Base-by-base conservation (phyloP, 2,888 invertebrate species). In the Thera britannica region DNA sequence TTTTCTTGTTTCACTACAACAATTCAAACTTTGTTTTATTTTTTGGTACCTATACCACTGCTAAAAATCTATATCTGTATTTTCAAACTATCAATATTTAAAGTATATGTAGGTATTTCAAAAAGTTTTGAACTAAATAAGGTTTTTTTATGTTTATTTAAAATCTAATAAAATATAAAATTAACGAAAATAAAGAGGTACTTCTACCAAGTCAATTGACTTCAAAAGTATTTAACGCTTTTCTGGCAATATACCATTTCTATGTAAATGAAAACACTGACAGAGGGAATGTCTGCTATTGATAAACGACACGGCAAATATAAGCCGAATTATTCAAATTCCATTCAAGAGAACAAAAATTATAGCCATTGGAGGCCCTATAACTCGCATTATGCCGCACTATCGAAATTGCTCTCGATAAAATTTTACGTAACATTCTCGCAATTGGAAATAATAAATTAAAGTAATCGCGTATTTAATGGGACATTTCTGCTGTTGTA, bases 371-470 rank as follows among this genome's bases (percentile, higher is more conserved):
- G 85, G 87, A 86, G 82, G 78, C 79, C 84, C 88, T 89, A 87
- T 88, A 88, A 90, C 85, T 87, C 84, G 80, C 86, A 80, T 83
- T 65, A 86, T 75, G 77, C 77, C 76, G 85, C 89, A 90, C 89
- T 92, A 93, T 92, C 87, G 88, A 86, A 89, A 92, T 92, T 92
- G 89, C 84, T 86, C 82, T 86, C 88, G 83, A 92, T 91, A 82
- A 87, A 89, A 88, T 88, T 89, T 88, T 87, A 82, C 84, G 80
- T 86, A 86, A 84, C 83, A 79, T 52, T 81, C 79, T 76, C 77
- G 76, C 84, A 80, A 86, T 84, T 86, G 86, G 83, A 82, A 81
- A 92, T 90, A 88, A 89, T 91, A 90, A 89, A 91, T 91, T 89
- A 78, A 81, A 78, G 80, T 90, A 90, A 90, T 90, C 90, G 87